These are phyloP conservation scores for Camelus dromedarius DNA, from an alignment of 2,113 vertebrate genomes.

Conservation along the genomic window DNA sequence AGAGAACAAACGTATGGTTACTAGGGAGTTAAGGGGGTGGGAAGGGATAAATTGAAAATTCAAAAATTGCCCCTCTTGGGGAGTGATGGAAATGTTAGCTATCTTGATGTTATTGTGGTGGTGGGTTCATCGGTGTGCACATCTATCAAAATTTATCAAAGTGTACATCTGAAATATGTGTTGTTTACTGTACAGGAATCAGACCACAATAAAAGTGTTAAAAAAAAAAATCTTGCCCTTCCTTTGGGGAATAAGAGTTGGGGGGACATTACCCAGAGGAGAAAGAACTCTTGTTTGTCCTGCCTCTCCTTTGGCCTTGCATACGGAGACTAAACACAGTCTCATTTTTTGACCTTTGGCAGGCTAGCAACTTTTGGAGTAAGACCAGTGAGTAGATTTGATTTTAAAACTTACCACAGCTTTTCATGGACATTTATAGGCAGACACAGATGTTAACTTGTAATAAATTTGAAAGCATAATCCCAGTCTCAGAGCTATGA, in stretches of 20 bases:
- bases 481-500: slow-evolving; percentile 19
- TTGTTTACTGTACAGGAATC: too few relatives aligned
- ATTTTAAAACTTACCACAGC: slow-evolving; percentile 46
- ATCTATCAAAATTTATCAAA: too few relatives aligned
- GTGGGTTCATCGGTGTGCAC: too few relatives aligned
- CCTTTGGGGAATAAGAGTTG: neutral
- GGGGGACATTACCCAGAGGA: neutral
- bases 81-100: too few relatives aligned
- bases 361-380: neutral
- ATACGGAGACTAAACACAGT: neutral
- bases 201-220: too few relatives aligned
- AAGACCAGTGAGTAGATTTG: slow-evolving; percentile 35
- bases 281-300: neutral
- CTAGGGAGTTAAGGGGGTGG: too few relatives aligned
- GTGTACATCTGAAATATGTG: too few relatives aligned
- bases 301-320: neutral
- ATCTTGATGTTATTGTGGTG: too few relatives aligned
- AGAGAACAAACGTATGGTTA: too few relatives aligned
- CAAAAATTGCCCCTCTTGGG: too few relatives aligned
- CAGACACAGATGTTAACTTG: slow-evolving; percentile 43
- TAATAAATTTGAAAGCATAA: slow-evolving; percentile 21
- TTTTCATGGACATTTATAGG: slow-evolving; percentile 25
- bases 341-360: neutral
- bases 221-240: neutral
- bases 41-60: too few relatives aligned